Percentiles rank a stretch among this genome's conserved stretches.
Conservation (phyloP, 1,140 invertebrate species). For the Solenopsis fugax region DNA sequence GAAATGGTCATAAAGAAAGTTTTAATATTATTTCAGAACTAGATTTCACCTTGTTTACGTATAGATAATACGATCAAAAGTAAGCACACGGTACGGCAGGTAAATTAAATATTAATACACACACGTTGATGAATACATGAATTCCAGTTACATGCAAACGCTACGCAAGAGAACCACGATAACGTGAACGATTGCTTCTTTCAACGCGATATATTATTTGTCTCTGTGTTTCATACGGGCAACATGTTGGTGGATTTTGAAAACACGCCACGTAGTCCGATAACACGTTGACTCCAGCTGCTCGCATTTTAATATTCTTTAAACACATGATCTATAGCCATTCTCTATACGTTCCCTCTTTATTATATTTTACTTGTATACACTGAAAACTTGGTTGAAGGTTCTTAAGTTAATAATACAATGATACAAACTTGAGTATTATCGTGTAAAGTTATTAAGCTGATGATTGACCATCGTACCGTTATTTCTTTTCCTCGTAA, state of each 20-base stretch:
- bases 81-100: neutral
- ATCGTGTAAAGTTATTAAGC: neutral
- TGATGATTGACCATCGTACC: neutral
- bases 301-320: constrained; percentile 50
- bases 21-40: constrained; percentile 18
- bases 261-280: constrained; percentile 53
- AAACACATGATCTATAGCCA: neutral
- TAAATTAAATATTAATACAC: constrained; percentile 72
- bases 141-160: constrained; percentile 38
- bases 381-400: neutral
- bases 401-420: neutral
- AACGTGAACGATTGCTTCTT: constrained; percentile 33
- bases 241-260: constrained; percentile 23
- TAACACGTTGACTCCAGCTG: constrained; percentile 40
- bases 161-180: neutral
- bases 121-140: constrained; percentile 28
- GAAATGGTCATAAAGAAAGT: neutral
- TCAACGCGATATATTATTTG: constrained; percentile 43
- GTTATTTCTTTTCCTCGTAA: constrained; percentile 6
- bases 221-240: constrained; percentile 16
- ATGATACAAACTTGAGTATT: neutral
- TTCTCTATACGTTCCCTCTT: neutral
- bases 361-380: neutral
- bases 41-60: constrained; percentile 65
- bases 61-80: constrained; percentile 62